These are phyloP conservation scores for Silurus aristotelis DNA, from an alignment of 2,797 vertebrate species.

Conservation along the genomic window DNA sequence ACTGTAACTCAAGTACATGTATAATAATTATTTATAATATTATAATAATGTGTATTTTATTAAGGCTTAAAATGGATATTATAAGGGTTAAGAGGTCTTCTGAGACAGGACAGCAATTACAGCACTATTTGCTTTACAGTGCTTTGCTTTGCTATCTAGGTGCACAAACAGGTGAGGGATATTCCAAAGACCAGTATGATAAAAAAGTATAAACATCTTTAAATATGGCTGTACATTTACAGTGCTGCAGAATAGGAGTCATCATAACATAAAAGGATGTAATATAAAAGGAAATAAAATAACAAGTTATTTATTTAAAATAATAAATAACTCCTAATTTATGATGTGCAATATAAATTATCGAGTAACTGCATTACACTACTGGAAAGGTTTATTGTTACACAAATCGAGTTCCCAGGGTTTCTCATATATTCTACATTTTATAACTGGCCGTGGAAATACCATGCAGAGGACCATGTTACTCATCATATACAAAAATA, in stretches of 20 bases:
- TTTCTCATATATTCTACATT: neutral
- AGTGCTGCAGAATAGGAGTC: neutral
- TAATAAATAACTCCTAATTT: neutral
- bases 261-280: neutral
- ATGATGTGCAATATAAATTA: neutral
- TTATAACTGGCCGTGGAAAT: neutral
- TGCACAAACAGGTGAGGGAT: neutral
- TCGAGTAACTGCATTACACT: neutral
- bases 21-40: neutral
- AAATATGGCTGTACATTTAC: neutral
- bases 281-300: too few species aligned
- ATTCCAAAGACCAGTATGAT: neutral
- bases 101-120: neutral
- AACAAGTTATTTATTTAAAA: neutral
- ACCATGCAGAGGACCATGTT: neutral
- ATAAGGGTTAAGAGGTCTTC: neutral
- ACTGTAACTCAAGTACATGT: neutral
- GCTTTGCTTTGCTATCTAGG: neutral
- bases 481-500: neutral
- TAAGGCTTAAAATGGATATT: neutral
- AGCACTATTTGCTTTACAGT: slow-evolving; percentile 10
- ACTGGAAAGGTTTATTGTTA: neutral
- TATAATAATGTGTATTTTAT: neutral
- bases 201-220: neutral
- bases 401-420: neutral